Evolutionary conservation across 2,888 invertebrate species (phyloP).

Genomic region (Acleris holmiana): DNA sequence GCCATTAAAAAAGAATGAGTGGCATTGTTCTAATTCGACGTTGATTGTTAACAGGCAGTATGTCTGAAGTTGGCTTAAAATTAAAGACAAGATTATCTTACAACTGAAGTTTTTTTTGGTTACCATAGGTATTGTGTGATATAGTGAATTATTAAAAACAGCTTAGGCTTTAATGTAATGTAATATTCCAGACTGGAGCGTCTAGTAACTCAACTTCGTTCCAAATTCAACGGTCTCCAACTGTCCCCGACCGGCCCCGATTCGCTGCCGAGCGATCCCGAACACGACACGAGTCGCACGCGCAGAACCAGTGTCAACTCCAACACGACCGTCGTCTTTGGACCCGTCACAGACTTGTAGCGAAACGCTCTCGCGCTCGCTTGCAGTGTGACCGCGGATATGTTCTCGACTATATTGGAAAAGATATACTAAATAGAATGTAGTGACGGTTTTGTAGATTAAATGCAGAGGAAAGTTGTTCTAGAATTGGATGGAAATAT

Average conservation of each 20-base stretch:
- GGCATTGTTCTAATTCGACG: too few species aligned
- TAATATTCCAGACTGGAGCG: slow-evolving; percentile 81
- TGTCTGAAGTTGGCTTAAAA: too few species aligned
- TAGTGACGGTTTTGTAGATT: background rate
- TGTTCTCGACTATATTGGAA: slow-evolving; percentile 61
- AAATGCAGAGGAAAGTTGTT: background rate
- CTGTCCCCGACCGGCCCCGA: slow-evolving; percentile 69
- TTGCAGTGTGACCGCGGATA: slow-evolving; percentile 58
- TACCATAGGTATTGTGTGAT: too few species aligned
- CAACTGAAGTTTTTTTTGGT: too few species aligned
- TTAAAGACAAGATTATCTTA: too few species aligned
- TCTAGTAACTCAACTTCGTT: slow-evolving; percentile 82
- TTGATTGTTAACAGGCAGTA: too few species aligned
- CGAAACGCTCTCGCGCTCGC: slow-evolving; percentile 62
- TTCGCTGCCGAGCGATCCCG: slow-evolving; percentile 73
- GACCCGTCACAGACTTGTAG: slow-evolving; percentile 86
- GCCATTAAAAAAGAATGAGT: too few species aligned
- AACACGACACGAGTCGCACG: slow-evolving; percentile 66
- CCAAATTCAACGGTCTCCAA: slow-evolving; percentile 76
- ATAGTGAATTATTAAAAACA: too few species aligned
- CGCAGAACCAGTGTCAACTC: slow-evolving; percentile 69
- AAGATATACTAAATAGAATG: slow-evolving; percentile 44
- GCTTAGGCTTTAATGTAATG: background rate
- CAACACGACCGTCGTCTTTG: slow-evolving; percentile 80
- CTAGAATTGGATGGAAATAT: too few species aligned